phyloP scores from a whole-genome alignment of 53 echinoderm and acorn worm genomes.

The Holothuria leucospilota region DNA sequence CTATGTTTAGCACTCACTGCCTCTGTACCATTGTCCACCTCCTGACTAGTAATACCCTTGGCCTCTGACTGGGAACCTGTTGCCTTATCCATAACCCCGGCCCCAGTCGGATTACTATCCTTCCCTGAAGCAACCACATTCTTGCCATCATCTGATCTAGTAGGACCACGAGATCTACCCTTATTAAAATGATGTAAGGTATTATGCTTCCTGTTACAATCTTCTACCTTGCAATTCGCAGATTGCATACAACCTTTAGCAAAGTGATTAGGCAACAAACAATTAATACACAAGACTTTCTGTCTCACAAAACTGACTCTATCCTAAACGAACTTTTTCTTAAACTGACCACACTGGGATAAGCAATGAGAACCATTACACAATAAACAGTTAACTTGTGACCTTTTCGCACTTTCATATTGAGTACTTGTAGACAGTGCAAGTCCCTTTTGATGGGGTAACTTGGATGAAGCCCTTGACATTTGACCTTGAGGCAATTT shows the following conservation, averaged over 20 bases:
- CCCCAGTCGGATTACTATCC: background rate
- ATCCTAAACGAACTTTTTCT: background rate
- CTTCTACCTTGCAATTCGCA: constrained; percentile 5
- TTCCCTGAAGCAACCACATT: background rate
- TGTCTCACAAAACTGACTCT: background rate
- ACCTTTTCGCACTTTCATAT: no score
- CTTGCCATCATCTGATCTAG: background rate
- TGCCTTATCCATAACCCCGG: background rate
- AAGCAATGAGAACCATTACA: background rate
- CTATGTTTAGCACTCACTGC: no score
- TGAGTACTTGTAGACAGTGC: no score
- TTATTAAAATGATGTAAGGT: constrained; percentile 15
- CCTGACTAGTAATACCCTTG: no score
- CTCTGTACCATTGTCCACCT: no score
- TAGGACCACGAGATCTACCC: background rate
- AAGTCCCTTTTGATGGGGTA: no score
- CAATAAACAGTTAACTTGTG: background rate
- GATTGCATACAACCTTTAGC: background rate
- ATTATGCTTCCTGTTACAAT: constrained; percentile 20
- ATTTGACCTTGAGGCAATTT: no score
- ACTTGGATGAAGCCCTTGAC: no score
- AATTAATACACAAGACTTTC: constrained; percentile 8
- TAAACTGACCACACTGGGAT: constrained; percentile 2
- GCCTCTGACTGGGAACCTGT: no score
- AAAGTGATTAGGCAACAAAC: constrained; percentile 22